Percentiles rank a stretch among this genome's conserved stretches.
phyloP scores from a whole-genome alignment of 2,797 vertebrate genomes.

The Mus spretus region DNA sequence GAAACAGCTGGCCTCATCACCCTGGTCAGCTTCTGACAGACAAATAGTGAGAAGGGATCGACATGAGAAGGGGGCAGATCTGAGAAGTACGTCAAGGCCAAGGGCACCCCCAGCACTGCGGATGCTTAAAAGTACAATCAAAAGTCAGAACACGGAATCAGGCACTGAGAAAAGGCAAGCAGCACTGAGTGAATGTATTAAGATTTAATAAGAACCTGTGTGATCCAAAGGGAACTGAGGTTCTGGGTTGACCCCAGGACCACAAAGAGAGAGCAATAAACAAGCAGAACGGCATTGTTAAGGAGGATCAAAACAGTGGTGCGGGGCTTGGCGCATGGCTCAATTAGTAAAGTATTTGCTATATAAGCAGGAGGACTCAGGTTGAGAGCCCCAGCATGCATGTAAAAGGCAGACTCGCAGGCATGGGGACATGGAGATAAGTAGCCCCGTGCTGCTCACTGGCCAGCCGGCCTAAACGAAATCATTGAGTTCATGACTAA shows the following conservation, averaged over 20 bases:
- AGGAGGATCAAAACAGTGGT: neutral
- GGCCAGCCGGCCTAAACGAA: too few relatives aligned
- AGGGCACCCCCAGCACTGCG: neutral
- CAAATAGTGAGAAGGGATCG: neutral
- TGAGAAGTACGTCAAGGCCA: neutral
- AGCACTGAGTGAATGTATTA: neutral
- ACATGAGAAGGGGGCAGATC: neutral
- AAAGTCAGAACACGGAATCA: neutral
- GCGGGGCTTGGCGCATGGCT: too few relatives aligned
- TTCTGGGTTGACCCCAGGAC: neutral
- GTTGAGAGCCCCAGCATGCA: neutral
- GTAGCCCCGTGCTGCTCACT: neutral
- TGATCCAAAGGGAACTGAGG: neutral
- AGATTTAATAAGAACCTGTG: slow-evolving; percentile 7
- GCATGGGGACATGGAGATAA: neutral
- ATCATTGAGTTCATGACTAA: neutral
- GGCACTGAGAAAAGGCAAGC: neutral
- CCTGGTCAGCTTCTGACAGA: slow-evolving; percentile 27
- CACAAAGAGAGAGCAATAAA: neutral
- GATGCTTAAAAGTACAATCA: neutral
- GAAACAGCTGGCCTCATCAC: slow-evolving; percentile 59
- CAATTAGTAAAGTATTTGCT: too few relatives aligned
- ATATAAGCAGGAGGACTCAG: neutral
- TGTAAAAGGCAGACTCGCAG: neutral
- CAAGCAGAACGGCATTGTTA: neutral